A percentile compares a stretch with the other conserved stretches of the same genome.
phyloP scores from a whole-genome alignment of 1,140 invertebrate species.

The Drosophila parvula region DNA sequence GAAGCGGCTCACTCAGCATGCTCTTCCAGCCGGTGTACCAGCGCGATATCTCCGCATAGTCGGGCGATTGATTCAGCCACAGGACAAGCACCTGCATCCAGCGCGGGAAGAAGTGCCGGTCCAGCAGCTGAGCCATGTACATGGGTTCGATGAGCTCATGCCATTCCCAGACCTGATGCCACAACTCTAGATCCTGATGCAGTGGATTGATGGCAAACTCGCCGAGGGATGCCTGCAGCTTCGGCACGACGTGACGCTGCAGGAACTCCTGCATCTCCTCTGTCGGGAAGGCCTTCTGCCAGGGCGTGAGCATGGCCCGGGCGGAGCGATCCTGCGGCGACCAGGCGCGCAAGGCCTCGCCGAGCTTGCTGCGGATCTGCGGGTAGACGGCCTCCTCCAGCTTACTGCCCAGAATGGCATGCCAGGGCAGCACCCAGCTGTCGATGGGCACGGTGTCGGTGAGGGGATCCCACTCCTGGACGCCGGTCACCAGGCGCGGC shows the following conservation, averaged over 20 bases:
- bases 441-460: constrained; percentile 97
- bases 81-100: constrained; percentile 91
- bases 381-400: constrained; percentile 94
- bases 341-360: constrained; percentile 94
- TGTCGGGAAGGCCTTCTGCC: constrained; percentile 93
- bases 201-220: constrained; percentile 93
- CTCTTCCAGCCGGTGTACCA: constrained; percentile 96
- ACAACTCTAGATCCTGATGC: constrained; percentile 89
- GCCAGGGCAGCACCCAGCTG: constrained; percentile 98
- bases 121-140: constrained; percentile 90
- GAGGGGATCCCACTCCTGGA: constrained; percentile 97
- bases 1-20: constrained; percentile 88
- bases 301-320: constrained; percentile 95
- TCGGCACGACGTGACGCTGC: constrained; percentile 95
- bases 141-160: constrained; percentile 89
- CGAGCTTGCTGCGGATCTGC: constrained; percentile 96
- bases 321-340: constrained; percentile 96
- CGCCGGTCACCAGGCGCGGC: constrained; percentile 91
- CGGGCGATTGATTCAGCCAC: constrained; percentile 92
- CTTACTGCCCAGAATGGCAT: constrained; percentile 83
- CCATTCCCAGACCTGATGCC: constrained; percentile 96
- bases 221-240: constrained; percentile 90
- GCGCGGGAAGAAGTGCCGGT: constrained; percentile 94
- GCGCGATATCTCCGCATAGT: constrained; percentile 92
- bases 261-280: constrained; percentile 94